Evolutionary conservation across 2,113 vertebrate species (phyloP), one percentile per base, ranked within the genome.

Genomic region (Poecilia latipinna): DNA sequence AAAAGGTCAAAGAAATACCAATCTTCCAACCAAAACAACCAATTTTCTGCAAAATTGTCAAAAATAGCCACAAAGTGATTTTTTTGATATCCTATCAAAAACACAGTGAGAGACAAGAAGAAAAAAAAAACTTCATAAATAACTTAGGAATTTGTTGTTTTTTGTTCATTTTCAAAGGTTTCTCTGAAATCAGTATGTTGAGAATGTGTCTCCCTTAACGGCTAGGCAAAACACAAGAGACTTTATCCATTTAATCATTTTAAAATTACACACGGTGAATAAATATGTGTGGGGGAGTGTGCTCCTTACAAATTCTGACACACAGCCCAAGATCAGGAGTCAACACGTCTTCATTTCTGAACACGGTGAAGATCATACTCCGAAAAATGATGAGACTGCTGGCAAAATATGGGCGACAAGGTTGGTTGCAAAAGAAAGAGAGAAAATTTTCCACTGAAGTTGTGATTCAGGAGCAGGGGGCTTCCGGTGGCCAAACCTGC

Each of bases 371-470:
- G 31, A 54, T 78, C 24, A 24, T 4, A 24, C 37, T 24, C n/a
- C 4, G 13, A 42, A 65, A 65, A 39, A 65, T 31, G 0, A 76
- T 1, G 1, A 26, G 28, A 19, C 72, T 74, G 33, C 32, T 65
- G 74, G 68, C 73, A 78, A 71, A 84, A 89, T 71, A 76, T 33
- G 37, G 68, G 66, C 1, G 12, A 3, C 22, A n/a, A 3, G 3
- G 42, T 17, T n/a, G n/a, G 67, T 85, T 89, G 62, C 77, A 78
- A 81, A 83, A 92, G 31, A 65, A 4, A 5, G 29, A 81, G 82
- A 92, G 28, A 75, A 85, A 24, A 19, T 42, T 76, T 80, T 73
- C 44, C 75, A 13, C 6, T 3, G 4, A 12, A 29, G 10, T 22
- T 12, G 0, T 7, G 8, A 33, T 35, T 12, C 8, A 15, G 0